Conservation (phyloP, 2,797 vertebrate genomes). For the Platyrinchus mystaceus region DNA sequence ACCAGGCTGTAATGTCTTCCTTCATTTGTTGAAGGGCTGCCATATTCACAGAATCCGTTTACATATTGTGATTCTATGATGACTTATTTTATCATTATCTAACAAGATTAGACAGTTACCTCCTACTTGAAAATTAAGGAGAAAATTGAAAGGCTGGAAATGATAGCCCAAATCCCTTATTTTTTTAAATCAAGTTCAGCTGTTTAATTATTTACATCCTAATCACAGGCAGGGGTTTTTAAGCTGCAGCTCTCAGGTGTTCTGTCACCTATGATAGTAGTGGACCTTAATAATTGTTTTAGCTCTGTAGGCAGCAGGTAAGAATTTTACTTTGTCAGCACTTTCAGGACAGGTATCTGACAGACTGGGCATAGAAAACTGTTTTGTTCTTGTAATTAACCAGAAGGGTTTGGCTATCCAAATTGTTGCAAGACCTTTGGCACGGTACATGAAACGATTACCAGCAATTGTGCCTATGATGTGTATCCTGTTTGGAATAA, state of each 20-base stretch:
- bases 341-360: not conserved
- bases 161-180: not conserved
- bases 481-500: not conserved
- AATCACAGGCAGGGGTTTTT: not conserved
- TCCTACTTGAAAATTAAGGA: not conserved
- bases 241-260: not conserved
- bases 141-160: not conserved
- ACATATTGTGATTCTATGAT: not conserved
- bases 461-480: not conserved
- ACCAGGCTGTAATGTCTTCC: not conserved
- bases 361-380: not conserved
- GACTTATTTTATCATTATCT: not conserved
- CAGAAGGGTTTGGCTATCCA: not conserved
- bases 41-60: not conserved
- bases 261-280: not conserved
- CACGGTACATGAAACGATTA: not conserved
- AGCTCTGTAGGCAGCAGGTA: not conserved
- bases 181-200: not conserved
- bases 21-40: constrained; percentile 30
- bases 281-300: not conserved
- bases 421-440: not conserved
- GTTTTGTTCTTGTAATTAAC: not conserved
- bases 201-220: not conserved
- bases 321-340: not conserved
- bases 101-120: not conserved